Percentiles rank a stretch among this genome's conserved stretches.
Conservation (phyloP, 1,140 invertebrate species). For the Lepidurus couesii region DNA sequence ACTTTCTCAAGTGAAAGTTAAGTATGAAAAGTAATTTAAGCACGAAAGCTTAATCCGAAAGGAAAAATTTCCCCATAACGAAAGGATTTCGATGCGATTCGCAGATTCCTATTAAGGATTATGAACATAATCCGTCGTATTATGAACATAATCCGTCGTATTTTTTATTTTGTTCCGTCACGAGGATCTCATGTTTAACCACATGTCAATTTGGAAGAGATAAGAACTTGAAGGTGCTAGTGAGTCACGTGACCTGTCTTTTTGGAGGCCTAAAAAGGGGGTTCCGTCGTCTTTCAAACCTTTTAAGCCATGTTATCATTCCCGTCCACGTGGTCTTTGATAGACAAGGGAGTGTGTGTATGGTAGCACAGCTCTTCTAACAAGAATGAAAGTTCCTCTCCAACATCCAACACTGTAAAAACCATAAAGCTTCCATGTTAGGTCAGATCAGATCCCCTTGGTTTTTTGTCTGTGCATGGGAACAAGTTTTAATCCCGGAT, state of each 20-base stretch:
- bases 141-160: too few species aligned
- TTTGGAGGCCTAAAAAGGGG: not conserved
- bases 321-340: conserved; percentile 16
- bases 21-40: too few species aligned
- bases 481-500: conserved; percentile 19
- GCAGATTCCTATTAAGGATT: not conserved
- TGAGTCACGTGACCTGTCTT: conserved; percentile 16
- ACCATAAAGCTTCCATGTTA: not conserved
- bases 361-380: not conserved
- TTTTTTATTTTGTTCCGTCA: not conserved
- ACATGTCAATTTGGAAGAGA: conserved; percentile 4
- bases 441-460: not conserved
- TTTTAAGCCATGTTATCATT: conserved; percentile 6
- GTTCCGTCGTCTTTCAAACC: not conserved
- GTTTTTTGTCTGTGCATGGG: not conserved
- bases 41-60: too few species aligned
- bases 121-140: not conserved
- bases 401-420: not conserved
- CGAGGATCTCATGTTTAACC: not conserved
- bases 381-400: not conserved
- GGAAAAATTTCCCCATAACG: too few species aligned
- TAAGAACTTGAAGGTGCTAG: conserved; percentile 8
- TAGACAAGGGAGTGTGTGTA: not conserved
- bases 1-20: too few species aligned
- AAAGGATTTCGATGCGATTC: not conserved